Evolutionary conservation across 2,888 invertebrate genomes (phyloP).

Genomic region (Chorisops tibialis): DNA sequence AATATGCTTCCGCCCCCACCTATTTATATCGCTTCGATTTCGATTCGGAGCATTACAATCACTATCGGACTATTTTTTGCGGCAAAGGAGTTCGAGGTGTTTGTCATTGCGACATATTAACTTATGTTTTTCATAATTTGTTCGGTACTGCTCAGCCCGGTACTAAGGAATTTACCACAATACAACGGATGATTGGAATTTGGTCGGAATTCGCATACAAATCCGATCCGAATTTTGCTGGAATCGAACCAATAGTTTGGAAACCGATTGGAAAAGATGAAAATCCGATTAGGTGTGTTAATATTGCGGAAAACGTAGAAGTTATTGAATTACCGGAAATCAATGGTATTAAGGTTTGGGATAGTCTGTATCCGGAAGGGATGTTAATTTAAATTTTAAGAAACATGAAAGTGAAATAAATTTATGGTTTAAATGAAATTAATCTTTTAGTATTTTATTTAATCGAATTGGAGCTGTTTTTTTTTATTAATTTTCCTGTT

Average conservation of each 20-base stretch:
- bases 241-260: conserved; percentile 37
- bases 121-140: conserved; percentile 48
- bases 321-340: conserved; percentile 50
- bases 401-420: no score
- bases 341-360: conserved; percentile 47
- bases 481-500: no score
- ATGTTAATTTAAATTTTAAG: conserved; percentile 26
- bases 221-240: conserved; percentile 44
- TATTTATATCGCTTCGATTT: conserved; percentile 50
- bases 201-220: conserved; percentile 46
- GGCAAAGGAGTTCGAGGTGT: conserved; percentile 48
- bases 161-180: conserved; percentile 47
- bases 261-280: conserved; percentile 40
- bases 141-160: conserved; percentile 44
- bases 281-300: conserved; percentile 46
- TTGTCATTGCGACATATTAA: conserved; percentile 50
- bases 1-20: conserved; percentile 43
- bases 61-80: conserved; percentile 46
- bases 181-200: conserved; percentile 46
- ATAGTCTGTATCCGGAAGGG: conserved; percentile 45
- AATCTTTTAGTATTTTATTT: no score
- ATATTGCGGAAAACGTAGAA: conserved; percentile 47
- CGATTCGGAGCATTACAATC: conserved; percentile 50
- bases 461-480: no score
- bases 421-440: no score